Conservation (phyloP, 2,888 invertebrate genomes). For the Campaea margaritaria region DNA sequence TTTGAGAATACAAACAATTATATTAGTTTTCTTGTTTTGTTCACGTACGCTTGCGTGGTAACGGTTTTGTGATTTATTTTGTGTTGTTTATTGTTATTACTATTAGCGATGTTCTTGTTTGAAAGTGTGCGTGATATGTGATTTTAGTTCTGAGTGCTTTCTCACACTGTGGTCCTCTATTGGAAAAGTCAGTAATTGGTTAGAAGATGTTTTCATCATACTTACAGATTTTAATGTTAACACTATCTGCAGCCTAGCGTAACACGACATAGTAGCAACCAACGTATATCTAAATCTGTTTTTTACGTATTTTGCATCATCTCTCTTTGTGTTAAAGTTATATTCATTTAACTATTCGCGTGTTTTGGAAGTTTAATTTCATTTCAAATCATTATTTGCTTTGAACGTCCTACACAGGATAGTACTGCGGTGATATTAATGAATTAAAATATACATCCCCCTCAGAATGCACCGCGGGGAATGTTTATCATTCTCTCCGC, state of each 20-base stretch:
- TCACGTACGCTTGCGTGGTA: slow-evolving; percentile 37
- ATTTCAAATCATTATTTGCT: too few relatives aligned
- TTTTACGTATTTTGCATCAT: too few relatives aligned
- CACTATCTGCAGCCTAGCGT: too few relatives aligned
- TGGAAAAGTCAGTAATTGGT: not conserved
- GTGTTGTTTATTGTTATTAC: slow-evolving; percentile 35
- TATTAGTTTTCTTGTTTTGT: slow-evolving; percentile 67
- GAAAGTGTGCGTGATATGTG: not conserved
- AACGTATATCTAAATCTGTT: too few relatives aligned
- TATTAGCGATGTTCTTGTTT: slow-evolving; percentile 13
- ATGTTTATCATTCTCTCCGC: slow-evolving; percentile 60
- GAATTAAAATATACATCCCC: slow-evolving; percentile 5
- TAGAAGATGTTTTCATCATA: not conserved
- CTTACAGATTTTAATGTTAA: too few relatives aligned
- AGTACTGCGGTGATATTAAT: slow-evolving; percentile 10
- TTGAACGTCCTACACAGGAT: not conserved
- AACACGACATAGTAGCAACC: too few relatives aligned
- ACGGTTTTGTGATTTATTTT: slow-evolving; percentile 56
- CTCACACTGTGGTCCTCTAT: not conserved
- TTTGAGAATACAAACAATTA: slow-evolving; percentile 60
- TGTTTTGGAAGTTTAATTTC: too few relatives aligned
- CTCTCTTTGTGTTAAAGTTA: too few relatives aligned
- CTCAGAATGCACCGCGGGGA: slow-evolving; percentile 18
- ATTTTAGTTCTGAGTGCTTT: not conserved
- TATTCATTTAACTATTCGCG: too few relatives aligned